A percentile compares a stretch with the other conserved stretches of the same genome.
These are phyloP conservation scores for Sigmodon hispidus DNA, from an alignment of 2,113 vertebrate genomes.

Conservation along the genomic window DNA sequence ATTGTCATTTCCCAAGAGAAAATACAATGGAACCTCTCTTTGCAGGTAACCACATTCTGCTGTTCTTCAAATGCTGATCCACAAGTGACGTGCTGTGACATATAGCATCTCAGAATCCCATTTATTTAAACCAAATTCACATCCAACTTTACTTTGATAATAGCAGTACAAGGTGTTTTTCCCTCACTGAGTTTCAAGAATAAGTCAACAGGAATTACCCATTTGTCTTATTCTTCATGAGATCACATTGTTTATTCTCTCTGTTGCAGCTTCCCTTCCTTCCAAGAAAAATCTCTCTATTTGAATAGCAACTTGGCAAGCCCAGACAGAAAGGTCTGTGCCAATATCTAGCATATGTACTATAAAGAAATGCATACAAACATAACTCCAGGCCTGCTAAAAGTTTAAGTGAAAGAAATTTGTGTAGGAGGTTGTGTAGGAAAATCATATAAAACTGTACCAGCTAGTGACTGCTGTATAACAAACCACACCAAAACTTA, in stretches of 20 bases:
- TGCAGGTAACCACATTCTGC: neutral
- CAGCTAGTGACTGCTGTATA: neutral
- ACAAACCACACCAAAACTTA: neutral
- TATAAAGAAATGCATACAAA: neutral
- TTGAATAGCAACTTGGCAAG: neutral
- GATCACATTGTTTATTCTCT: neutral
- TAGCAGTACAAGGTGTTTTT: neutral
- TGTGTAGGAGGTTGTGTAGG: neutral
- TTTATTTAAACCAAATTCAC: neutral
- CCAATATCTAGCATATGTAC: neutral
- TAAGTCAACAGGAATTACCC: neutral
- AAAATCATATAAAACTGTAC: neutral
- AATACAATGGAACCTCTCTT: neutral
- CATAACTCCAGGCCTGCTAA: neutral
- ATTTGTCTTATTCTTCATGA: neutral
- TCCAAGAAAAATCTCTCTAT: constrained; percentile 34
- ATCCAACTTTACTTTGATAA: neutral
- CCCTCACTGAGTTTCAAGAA: neutral
- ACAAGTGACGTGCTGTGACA: neutral
- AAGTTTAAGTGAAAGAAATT: neutral
- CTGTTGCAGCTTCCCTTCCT: neutral
- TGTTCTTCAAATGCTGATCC: neutral
- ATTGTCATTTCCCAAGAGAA: neutral
- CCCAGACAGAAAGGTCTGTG: neutral
- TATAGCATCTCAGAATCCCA: neutral